Base-by-base conservation (phyloP, 2,113 vertebrate species). In the Otocyon megalotis region DNA sequence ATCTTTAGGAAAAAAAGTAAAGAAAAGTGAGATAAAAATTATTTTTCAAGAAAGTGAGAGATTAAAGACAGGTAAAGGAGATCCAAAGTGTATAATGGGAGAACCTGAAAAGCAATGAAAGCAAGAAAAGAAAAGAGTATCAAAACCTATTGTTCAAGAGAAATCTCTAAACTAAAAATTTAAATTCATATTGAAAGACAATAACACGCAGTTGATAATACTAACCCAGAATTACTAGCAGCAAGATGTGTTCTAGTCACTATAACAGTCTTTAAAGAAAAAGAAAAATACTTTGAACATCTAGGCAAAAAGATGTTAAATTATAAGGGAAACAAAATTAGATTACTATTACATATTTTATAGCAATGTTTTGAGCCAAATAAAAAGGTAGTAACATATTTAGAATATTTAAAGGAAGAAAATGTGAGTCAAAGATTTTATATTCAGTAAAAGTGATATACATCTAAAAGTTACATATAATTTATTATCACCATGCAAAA, bases 321-420 rank as follows among this genome's bases (percentile, higher is more conserved):
- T 69, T 60, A 69, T 32, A 77, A 89, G 15, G 32, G 3, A 83
- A 28, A 84, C 74, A 74, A 92, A 88, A 80, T 80, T 80, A 91
- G 19, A 63, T 87, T 77, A 16, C 12, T 48, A 54, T 93, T 88
- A 71, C 69, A n/a, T 28, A 26, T 32, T 35, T 87, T 13, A 37
- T 81, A 89, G 2, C 60, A 87, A 88, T 81, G 2, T 76, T 83
- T 96, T 88, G 37, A 91, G 30, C 4, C 32, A 77, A 95, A 86
- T 67, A 87, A 71, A 85, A 82, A 50, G 74, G 0, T 62, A 85
- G 12, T 85, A 77, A 48, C 1, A 32, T 50, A 77, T 50, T 60
- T 88, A 58, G 69, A 13, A 82, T 48, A 60, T 1, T 89, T 90
- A 71, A 90, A 9, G 53, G 5, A 56, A 28, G 30, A 65, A 83